Evolutionary conservation across 1,140 invertebrate genomes (phyloP), one percentile per base, ranked within the genome.

Genomic region (Drosophila virilis): DNA sequence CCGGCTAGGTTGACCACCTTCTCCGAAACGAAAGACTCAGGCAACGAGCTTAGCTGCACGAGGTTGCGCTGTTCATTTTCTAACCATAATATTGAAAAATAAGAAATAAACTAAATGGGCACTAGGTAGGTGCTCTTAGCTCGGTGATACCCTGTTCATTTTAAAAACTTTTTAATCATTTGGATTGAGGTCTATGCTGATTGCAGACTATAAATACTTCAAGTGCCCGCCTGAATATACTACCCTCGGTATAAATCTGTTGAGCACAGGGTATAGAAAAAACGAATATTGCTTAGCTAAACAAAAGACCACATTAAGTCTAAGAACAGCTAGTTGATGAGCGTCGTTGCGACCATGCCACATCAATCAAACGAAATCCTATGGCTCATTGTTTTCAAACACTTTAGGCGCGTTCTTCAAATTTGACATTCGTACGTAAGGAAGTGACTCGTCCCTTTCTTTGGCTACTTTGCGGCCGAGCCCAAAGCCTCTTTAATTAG

Each of bases 401-500:
- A 55, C 32, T 32, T 32, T 28, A 43, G 28, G 9, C 43, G 45
- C 4, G 9, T 38, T 48, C 50, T 75, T 81, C 65, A 64, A 73
- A 65, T 69, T 74, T 80, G 66, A 79, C 70, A 79, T 68, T 79
- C n/a, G 46, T 7, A 6, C n/a, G 33, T 72, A 84, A 77, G 80
- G 81, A 83, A 83, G 77, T 84, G 68, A 73, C 76, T 57, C 62
- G 70, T 65, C 55, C 72, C 51, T 69, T 69, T 54, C 42, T 9
- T 17, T 42, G 65, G 55, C 48, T 35, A 71, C 68, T 70, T 55
- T 57, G 8, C 3, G 51, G 59, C 50, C 15, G 45, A 32, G 74
- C 78, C 71, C 13, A 46, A 80, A 84, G 61, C 76, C 83, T 76
- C 71, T 75, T 79, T 80, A 88, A 88, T 88, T 88, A 83, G 84